Conservation (phyloP, 2,797 vertebrate species). For the Phyllotis vaccarum region DNA sequence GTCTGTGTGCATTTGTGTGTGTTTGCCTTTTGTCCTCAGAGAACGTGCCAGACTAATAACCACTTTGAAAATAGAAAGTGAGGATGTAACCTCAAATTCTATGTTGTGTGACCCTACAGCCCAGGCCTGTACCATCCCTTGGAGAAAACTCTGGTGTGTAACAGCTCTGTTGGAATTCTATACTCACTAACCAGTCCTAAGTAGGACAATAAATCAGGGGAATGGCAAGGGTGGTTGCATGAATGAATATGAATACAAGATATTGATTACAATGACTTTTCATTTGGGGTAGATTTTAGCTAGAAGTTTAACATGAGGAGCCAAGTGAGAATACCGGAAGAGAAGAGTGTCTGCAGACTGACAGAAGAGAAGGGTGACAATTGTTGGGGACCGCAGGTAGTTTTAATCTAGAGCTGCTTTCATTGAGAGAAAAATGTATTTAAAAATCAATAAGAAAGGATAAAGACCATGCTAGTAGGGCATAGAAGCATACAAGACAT, state of each 20-base stretch:
- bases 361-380: not conserved
- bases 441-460: not conserved
- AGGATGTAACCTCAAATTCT: not conserved
- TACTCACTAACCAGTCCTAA: not conserved
- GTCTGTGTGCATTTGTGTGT: not conserved
- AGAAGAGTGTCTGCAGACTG: not conserved
- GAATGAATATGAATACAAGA: too few relatives aligned
- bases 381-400: not conserved
- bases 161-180: not conserved
- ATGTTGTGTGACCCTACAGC: not conserved
- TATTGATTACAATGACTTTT: not conserved
- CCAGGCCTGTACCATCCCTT: accelerated
- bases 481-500: not conserved
- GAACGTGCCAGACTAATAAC: not conserved
- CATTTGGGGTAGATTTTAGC: not conserved
- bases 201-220: not conserved
- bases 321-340: not conserved
- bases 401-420: not conserved
- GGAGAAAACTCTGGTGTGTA: accelerated
- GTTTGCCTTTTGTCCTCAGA: not conserved
- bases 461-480: not conserved
- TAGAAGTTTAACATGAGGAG: not conserved
- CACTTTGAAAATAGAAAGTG: not conserved
- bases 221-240: not conserved
- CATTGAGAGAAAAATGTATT: not conserved